These are phyloP conservation scores for Myiozetetes cayanensis DNA, from an alignment of 2,113 vertebrate genomes.

Conservation along the genomic window DNA sequence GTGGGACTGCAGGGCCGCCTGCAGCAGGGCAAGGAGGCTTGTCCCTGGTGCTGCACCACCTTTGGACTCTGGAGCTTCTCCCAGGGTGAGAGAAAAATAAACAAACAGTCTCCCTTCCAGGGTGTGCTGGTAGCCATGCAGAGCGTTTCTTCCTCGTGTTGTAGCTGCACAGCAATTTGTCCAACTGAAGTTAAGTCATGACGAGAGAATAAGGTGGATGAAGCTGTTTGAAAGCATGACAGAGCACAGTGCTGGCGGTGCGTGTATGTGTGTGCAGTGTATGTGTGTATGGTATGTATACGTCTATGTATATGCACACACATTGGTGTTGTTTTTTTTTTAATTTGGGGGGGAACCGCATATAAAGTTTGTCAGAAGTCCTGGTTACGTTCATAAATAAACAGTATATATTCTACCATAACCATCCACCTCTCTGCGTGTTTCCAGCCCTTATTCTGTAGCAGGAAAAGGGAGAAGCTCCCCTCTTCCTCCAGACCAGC, in stretches of 20 bases:
- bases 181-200: neutral
- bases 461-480: neutral
- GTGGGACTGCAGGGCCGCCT: neutral
- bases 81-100: neutral
- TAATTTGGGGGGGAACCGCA: neutral
- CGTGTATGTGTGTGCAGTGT: neutral
- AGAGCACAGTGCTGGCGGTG: neutral
- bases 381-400: constrained; percentile 69
- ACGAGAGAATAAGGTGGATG: neutral
- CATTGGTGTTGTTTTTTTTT: neutral
- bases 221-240: neutral
- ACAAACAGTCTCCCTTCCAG: neutral
- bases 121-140: neutral
- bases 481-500: neutral
- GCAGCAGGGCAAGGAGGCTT: neutral
- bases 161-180: neutral
- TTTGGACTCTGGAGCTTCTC: constrained; percentile 46
- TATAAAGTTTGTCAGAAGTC: constrained; percentile 38
- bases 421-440: neutral
- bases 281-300: constrained; percentile 47
- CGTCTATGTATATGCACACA: constrained; percentile 34
- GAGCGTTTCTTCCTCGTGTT: neutral
- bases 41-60: neutral
- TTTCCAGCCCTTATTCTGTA: neutral
- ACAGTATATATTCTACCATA: constrained; percentile 53